These are phyloP conservation scores for Macrotrachela quadricornifera DNA, from an alignment of 1,140 invertebrate genomes.

Conservation along the genomic window DNA sequence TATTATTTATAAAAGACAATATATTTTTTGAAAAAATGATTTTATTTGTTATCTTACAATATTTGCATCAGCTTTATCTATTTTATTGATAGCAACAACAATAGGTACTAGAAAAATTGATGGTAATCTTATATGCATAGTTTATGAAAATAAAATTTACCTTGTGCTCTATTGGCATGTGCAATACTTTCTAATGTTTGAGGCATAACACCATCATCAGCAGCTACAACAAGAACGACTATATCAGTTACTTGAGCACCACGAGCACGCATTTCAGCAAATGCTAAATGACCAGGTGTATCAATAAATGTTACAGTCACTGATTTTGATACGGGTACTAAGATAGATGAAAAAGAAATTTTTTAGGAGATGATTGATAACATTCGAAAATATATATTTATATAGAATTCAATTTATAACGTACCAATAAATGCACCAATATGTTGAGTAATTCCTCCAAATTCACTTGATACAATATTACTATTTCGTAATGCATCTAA, in stretches of 20 bases:
- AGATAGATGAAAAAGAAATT: background rate
- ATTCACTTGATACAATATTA: slow-evolving; percentile 65
- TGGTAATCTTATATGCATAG: background rate
- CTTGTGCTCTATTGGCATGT: slow-evolving; percentile 25
- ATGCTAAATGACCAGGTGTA: slow-evolving; percentile 98
- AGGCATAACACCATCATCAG: slow-evolving; percentile 94
- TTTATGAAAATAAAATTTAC: slow-evolving; percentile 10
- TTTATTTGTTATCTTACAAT: slow-evolving; percentile 23
- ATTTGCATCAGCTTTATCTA: slow-evolving; percentile 69
- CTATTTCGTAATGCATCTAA: slow-evolving; percentile 68
- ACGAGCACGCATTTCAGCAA: slow-evolving; percentile 64
- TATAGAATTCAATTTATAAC: background rate
- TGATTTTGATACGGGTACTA: slow-evolving; percentile 21
- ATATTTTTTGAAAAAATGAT: background rate
- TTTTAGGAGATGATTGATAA: slow-evolving; percentile 12
- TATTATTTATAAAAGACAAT: slow-evolving; percentile 12
- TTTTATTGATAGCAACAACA: slow-evolving; percentile 96
- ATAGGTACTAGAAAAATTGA: slow-evolving; percentile 54
- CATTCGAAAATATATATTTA: slow-evolving; percentile 7
- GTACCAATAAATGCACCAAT: slow-evolving; percentile 79
- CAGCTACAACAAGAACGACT: slow-evolving; percentile 83
- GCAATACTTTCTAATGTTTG: slow-evolving; percentile 54
- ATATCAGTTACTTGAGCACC: slow-evolving; percentile 82
- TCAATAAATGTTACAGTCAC: slow-evolving; percentile 77
- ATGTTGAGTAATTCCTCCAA: slow-evolving; percentile 98